These are phyloP conservation scores for Ctenosaura bakeri DNA, from an alignment of 2,797 vertebrate species.

Conservation along the genomic window DNA sequence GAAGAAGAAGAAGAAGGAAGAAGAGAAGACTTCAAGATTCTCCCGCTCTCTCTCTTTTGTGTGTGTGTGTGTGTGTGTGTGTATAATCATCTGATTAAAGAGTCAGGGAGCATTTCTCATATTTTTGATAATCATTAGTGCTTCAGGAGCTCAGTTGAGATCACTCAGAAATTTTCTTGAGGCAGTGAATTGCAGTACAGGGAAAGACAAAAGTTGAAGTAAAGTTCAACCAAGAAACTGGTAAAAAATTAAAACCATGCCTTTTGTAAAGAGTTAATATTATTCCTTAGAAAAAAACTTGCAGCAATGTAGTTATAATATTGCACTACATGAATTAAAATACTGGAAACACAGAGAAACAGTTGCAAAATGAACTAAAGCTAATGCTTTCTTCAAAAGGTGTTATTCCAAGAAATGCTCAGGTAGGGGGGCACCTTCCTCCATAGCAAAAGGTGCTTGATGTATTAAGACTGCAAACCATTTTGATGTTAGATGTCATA, in stretches of 20 bases:
- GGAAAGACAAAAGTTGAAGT: neutral
- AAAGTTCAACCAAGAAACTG: neutral
- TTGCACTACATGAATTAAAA: constrained; percentile 5
- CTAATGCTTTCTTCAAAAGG: neutral
- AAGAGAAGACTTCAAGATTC: neutral
- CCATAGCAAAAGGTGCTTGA: no score
- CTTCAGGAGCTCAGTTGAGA: constrained; percentile 16
- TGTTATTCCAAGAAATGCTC: neutral
- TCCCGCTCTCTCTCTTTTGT: no score
- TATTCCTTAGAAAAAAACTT: neutral
- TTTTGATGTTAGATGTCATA: no score
- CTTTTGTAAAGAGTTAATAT: neutral
- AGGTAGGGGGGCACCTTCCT: neutral
- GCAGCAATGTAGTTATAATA: constrained; percentile 25
- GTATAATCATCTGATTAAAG: neutral
- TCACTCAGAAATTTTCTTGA: constrained; percentile 21
- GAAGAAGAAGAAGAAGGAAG: no score
- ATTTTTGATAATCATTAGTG: neutral
- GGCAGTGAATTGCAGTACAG: constrained; percentile 39
- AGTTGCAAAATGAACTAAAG: neutral
- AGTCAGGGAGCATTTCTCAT: neutral
- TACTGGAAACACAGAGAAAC: neutral
- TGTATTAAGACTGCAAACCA: no score
- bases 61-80: no score
- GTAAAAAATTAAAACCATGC: neutral